Base-by-base conservation (phyloP, 2,888 invertebrate genomes). In the Drosophila anomalata region DNA sequence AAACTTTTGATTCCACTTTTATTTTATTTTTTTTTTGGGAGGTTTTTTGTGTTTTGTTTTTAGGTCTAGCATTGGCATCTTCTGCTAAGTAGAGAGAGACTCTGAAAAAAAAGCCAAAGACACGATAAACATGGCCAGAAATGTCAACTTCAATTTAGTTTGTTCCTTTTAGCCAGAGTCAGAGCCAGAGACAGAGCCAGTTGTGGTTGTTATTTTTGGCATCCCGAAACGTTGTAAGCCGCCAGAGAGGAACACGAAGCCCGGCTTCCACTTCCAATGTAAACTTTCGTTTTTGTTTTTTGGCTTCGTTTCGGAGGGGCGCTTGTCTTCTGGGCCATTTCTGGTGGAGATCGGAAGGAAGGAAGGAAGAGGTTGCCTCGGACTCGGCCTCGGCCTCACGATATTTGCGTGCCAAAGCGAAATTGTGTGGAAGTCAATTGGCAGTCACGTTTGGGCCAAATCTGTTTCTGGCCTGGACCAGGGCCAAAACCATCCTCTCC, bases 361-460 rank as follows among this genome's bases (percentile, higher is more conserved):
- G 77, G 69, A 63, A 52, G 61, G 61, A 22, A 24, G 22, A 3
- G 22, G 22, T 24, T 24, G 22, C 22, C 22, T 24, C 20, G 58
- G 65, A 11, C 11, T 11, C 11, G 11, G 33, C 33, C n/a, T 1
- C 12, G 12, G 65, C 62, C 80, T 79, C 82, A 82, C 82, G 82
- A 82, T 82, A 82, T 82, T 82, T 85, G 82, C 82, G 82, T 82
- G 82, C 78, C 79, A 68, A 54, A 42, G 71, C 79, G 42, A 82
- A 82, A 82, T 82, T 85, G 82, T 82, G 79, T 85, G 86, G 86
- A 82, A 85, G 82, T 82, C 82, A 85, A 82, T 82, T 82, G 82
- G 79, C 68, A 82, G 82, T 82, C 82, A 82, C 82, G 82, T 82
- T 82, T 76, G 48, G 36, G 55, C 47, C 47, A 44, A 44, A 44